Conservation (phyloP, 2,888 invertebrate genomes). For the Agrotis ipsilon region DNA sequence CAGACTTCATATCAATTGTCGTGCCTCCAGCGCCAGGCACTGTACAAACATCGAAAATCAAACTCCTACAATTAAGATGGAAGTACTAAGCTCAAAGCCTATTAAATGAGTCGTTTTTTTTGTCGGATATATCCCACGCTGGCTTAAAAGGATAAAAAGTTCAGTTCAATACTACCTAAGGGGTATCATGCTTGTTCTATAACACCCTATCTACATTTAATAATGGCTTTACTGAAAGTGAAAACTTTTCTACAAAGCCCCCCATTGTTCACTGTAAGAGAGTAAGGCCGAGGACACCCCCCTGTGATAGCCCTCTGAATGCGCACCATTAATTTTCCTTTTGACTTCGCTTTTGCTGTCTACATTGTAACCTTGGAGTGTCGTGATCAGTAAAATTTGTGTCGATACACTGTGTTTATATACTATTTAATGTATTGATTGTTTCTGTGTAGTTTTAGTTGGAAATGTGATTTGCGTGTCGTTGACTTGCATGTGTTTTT, state of each 20-base stretch:
- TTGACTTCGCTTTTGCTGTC: conserved; percentile 80
- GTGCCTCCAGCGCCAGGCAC: too few species aligned
- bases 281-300: neutral
- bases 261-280: neutral
- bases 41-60: too few species aligned
- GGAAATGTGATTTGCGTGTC: conserved; percentile 5
- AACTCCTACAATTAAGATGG: too few species aligned
- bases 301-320: neutral
- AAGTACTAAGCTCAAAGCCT: too few species aligned
- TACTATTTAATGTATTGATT: conserved; percentile 24
- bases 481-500: conserved; percentile 38
- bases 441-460: conserved; percentile 18
- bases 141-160: neutral
- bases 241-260: neutral
- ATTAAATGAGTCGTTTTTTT: too few species aligned
- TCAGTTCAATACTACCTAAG: neutral
- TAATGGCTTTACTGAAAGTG: too few species aligned
- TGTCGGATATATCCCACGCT: too few species aligned
- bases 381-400: conserved; percentile 55
- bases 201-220: neutral
- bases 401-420: conserved; percentile 11
- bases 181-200: neutral
- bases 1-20: too few species aligned
- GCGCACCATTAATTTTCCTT: conserved; percentile 67
- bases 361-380: conserved; percentile 70